Evolutionary conservation across 1,140 invertebrate species (phyloP), one percentile per base, ranked within the genome.

Genomic region (Leptopilina clavipes): DNA sequence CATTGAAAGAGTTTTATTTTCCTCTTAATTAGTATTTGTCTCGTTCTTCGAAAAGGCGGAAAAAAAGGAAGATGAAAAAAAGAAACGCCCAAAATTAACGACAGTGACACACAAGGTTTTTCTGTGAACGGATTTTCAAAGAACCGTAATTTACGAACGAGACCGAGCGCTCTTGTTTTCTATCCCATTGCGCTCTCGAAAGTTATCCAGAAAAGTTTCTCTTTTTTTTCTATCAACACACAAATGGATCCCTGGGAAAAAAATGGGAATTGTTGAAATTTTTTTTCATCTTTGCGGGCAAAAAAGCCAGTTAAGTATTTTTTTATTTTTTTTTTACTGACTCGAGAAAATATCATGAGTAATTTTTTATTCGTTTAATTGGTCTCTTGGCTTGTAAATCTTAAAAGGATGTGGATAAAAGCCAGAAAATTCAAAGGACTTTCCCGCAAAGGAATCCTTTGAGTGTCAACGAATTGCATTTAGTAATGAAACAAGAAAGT

Each of bases 341-440:
- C 48, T 8, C 17, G 17, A 52, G 48, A 52, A 52, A 52, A 52
- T 52, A 52, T 52, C n/a, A 6, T 7, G 1, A n/a, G 48, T 52
- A 52, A 52, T 52, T n/a, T 52, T 52, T 52, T 52, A 17, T 52
- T 52, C 14, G 48, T 52, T 52, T 52, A 52, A 52, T 52, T 52
- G 48, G 48, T 52, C 12, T 52, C n/a, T 8, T 52, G 48, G 48
- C 22, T 14, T 65, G 19, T 65, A 14, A 65, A 31, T 65, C 10
- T 31, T 25, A 14, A 65, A 31, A 65, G 17, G n/a, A 18, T n/a
- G 18, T 7, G 19, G 22, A 25, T 65, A 25, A 65, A 31, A n/a
- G 56, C 56, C 19, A 65, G 56, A 31, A 65, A 65, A 65, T 19
- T 31, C 19, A 31, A 65, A 65, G 56, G 22, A 65, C 9, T 65